A percentile compares a stretch with the other conserved stretches of the same genome.
phyloP scores from a whole-genome alignment of 1,140 invertebrate species.

The Lordiphosa mommai region DNA sequence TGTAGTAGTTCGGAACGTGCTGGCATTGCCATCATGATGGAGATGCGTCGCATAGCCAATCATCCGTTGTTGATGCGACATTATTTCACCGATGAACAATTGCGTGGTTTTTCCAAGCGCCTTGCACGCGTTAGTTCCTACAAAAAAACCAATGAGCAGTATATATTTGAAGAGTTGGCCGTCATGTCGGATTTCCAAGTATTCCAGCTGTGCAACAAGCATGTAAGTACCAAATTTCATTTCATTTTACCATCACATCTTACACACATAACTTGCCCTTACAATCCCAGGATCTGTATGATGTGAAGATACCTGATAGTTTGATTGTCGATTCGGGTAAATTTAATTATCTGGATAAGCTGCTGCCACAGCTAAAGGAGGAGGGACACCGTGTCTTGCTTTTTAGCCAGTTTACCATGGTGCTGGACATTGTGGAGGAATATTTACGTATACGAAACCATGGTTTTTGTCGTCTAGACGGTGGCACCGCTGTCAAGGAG shows the following conservation, averaged over 20 bases:
- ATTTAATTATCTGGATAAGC: slow-evolving; percentile 88
- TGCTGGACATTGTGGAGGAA: slow-evolving; percentile 93
- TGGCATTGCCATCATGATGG: slow-evolving; percentile 91
- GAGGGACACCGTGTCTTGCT: slow-evolving; percentile 90
- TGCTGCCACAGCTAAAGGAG: slow-evolving; percentile 87
- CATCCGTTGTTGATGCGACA: slow-evolving; percentile 91
- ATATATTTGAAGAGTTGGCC: slow-evolving; percentile 92
- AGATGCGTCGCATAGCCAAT: slow-evolving; percentile 92
- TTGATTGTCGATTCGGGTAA: slow-evolving; percentile 91
- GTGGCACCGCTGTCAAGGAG: slow-evolving; percentile 88
- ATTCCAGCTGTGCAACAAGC: slow-evolving; percentile 85
- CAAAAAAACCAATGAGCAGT: slow-evolving; percentile 87
- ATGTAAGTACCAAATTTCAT: slow-evolving; percentile 40
- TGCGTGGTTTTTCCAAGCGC: slow-evolving; percentile 86
- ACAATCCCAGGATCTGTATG: slow-evolving; percentile 49
- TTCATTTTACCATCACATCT: background rate
- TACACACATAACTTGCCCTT: too few relatives aligned
- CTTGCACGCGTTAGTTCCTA: slow-evolving; percentile 87
- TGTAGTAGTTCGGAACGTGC: slow-evolving; percentile 82
- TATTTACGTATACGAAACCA: slow-evolving; percentile 88
- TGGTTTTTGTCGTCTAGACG: slow-evolving; percentile 91
- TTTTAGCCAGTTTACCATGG: slow-evolving; percentile 97
- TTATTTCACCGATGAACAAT: slow-evolving; percentile 87
- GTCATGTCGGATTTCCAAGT: slow-evolving; percentile 96
- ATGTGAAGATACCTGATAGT: slow-evolving; percentile 84